A percentile compares a stretch with the other conserved stretches of the same genome.
These are phyloP conservation scores for Arrhopalites spinosus DNA, from an alignment of 2,888 invertebrate genomes.

Conservation along the genomic window DNA sequence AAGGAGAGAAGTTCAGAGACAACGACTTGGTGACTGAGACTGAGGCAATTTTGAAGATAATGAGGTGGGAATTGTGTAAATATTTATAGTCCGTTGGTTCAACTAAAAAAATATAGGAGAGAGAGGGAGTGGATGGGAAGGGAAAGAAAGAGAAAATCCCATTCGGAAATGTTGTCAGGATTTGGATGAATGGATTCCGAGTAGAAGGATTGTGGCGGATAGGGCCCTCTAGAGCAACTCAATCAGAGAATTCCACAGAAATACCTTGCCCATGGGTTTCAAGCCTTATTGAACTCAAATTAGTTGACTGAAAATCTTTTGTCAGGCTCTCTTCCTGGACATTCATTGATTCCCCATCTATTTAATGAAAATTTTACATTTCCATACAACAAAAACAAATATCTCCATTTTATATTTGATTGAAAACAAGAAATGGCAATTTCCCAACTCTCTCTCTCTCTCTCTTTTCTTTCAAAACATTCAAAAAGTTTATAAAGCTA, in stretches of 20 bases:
- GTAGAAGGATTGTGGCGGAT: conserved; percentile 27
- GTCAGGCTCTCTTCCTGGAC: conserved; percentile 18
- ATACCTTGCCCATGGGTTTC: conserved; percentile 27
- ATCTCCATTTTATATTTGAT: too few species aligned
- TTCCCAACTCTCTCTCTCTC: too few species aligned
- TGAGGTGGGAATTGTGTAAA: conserved; percentile 31
- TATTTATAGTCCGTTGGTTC: conserved; percentile 12
- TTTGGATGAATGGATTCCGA: conserved; percentile 26
- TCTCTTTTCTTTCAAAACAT: too few species aligned
- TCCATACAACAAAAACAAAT: too few species aligned
- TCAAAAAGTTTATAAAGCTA: too few species aligned
- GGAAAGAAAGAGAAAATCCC: conserved; percentile 11
- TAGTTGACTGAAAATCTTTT: conserved; percentile 27
- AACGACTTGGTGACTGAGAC: background rate
- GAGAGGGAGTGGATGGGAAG: background rate
- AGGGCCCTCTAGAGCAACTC: conserved; percentile 22
- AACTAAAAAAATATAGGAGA: background rate
- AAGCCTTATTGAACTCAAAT: conserved; percentile 30
- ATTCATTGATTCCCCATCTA: background rate
- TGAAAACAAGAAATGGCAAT: too few species aligned
- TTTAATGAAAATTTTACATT: too few species aligned
- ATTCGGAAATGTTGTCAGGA: conserved; percentile 29
- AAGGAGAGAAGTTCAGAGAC: conserved; percentile 11
- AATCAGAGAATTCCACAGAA: conserved; percentile 27
- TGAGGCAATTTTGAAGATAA: conserved; percentile 12